A percentile compares a stretch with the other conserved stretches of the same genome.
These are phyloP conservation scores for Phalacrocorax aristotelis DNA, from an alignment of 2,113 vertebrate genomes.

Conservation along the genomic window DNA sequence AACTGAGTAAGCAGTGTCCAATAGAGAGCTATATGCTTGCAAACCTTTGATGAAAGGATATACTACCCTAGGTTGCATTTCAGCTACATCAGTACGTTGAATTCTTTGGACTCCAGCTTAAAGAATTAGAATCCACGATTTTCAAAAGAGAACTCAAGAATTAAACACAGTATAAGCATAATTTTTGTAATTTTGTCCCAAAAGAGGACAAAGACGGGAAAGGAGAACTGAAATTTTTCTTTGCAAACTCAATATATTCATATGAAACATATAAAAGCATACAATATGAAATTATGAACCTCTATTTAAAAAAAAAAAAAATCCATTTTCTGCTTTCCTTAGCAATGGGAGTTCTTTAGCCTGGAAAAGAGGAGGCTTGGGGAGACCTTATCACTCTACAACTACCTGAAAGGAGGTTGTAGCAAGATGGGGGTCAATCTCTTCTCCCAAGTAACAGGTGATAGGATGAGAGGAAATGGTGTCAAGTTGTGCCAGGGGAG, in stretches of 20 bases:
- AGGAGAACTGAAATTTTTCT: not conserved
- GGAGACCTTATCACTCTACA: not conserved
- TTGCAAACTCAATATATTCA: not conserved
- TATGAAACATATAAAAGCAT: not conserved
- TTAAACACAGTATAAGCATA: not conserved
- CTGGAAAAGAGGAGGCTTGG: not conserved
- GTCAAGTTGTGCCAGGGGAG: too few species aligned
- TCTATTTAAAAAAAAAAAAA: not conserved
- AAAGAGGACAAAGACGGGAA: not conserved
- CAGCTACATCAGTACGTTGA: not conserved
- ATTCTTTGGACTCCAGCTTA: not conserved
- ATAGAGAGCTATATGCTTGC: not conserved
- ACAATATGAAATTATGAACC: not conserved
- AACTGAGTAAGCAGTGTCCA: not conserved
- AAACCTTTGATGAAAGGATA: not conserved
- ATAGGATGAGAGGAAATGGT: too few species aligned
- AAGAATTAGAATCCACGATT: not conserved
- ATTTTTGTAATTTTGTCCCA: not conserved
- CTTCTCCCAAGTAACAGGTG: too few species aligned
- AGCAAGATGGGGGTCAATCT: too few species aligned
- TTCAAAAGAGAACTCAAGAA: not conserved
- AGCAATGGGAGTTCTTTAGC: not conserved
- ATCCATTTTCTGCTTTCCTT: not conserved
- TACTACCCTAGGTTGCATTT: not conserved
- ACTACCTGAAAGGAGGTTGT: too few species aligned